These are phyloP conservation scores for Oxyscelio sp. DNA, from an alignment of 2,888 invertebrate genomes.

Conservation along the genomic window DNA sequence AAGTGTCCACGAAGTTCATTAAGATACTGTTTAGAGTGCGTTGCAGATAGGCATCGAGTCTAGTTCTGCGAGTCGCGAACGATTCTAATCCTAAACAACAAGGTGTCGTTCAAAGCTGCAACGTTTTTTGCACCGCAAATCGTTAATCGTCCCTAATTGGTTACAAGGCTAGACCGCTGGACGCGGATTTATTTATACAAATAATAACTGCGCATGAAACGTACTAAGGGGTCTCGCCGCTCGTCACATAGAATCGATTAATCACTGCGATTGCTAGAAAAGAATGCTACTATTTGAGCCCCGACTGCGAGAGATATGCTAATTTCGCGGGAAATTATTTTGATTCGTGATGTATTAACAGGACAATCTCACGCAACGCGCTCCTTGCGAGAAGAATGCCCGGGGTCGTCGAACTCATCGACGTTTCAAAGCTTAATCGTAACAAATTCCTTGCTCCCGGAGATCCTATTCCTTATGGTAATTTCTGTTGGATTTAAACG, in stretches of 20 bases:
- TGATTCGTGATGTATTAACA: constrained; percentile 53
- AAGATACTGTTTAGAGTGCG: constrained; percentile 69
- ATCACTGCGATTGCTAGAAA: constrained; percentile 67
- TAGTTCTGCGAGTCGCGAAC: not conserved
- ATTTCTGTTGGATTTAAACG: no score
- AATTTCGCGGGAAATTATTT: constrained; percentile 60
- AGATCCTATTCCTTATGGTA: no score
- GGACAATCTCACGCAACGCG: constrained; percentile 49
- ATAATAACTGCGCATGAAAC: constrained; percentile 58
- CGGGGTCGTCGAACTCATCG: constrained; percentile 64
- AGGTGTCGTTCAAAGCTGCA: constrained; percentile 10
- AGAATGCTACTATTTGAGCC: constrained; percentile 59
- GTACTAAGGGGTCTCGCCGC: constrained; percentile 57
- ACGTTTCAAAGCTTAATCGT: no score
- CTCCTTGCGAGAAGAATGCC: constrained; percentile 39
- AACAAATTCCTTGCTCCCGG: no score
- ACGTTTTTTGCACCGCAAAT: not conserved
- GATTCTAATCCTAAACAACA: constrained; percentile 7
- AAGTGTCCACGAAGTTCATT: constrained; percentile 79
- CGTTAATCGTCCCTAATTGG: constrained; percentile 56
- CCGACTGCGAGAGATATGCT: constrained; percentile 64
- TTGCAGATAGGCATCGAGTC: constrained; percentile 11
- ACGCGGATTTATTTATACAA: constrained; percentile 59
- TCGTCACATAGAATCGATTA: constrained; percentile 68
- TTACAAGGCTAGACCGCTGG: constrained; percentile 40